A percentile compares a stretch with the other conserved stretches of the same genome.
phyloP scores from a whole-genome alignment of 2,888 invertebrate species.

The Scaptomyza flava region DNA sequence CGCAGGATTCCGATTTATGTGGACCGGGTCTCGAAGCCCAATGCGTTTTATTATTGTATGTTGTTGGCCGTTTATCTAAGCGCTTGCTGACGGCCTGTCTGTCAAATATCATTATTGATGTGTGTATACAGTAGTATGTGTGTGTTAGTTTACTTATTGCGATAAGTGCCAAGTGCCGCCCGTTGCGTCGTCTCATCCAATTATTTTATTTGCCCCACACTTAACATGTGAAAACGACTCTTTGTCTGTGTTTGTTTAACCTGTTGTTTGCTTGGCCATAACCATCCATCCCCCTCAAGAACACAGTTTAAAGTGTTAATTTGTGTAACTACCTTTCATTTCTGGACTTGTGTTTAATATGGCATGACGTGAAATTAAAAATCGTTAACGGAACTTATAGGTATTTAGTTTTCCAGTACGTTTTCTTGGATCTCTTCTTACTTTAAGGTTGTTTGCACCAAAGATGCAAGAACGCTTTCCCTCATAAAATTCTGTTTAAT shows the following conservation, averaged over 20 bases:
- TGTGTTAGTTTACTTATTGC: constrained; percentile 23
- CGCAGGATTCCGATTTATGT: background rate
- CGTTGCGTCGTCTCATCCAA: constrained; percentile 1
- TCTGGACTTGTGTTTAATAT: constrained; percentile 9
- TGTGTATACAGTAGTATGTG: background rate
- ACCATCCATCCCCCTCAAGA: constrained; percentile 5
- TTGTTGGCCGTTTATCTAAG: constrained; percentile 20
- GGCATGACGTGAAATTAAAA: constrained; percentile 4
- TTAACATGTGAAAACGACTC: constrained; percentile 62
- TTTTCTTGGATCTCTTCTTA: background rate
- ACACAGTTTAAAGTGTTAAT: constrained; percentile 54
- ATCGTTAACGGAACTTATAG: background rate
- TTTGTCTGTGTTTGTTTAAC: constrained; percentile 44
- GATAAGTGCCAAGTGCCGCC: constrained; percentile 28
- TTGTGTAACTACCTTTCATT: constrained; percentile 38
- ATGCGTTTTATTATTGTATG: constrained; percentile 36
- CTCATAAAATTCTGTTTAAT: background rate
- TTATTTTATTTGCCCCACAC: constrained; percentile 45
- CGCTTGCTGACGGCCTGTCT: constrained; percentile 26
- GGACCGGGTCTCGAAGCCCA: background rate
- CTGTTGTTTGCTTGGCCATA: background rate
- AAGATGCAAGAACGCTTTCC: too few species aligned
- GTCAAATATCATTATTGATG: constrained; percentile 15
- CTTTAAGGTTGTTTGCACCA: too few species aligned
- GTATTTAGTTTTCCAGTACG: background rate